A percentile compares a stretch with the other conserved stretches of the same genome.
Conservation (phyloP, 35 echinoderm and acorn worm genomes). For the Apostichopus californicus region DNA sequence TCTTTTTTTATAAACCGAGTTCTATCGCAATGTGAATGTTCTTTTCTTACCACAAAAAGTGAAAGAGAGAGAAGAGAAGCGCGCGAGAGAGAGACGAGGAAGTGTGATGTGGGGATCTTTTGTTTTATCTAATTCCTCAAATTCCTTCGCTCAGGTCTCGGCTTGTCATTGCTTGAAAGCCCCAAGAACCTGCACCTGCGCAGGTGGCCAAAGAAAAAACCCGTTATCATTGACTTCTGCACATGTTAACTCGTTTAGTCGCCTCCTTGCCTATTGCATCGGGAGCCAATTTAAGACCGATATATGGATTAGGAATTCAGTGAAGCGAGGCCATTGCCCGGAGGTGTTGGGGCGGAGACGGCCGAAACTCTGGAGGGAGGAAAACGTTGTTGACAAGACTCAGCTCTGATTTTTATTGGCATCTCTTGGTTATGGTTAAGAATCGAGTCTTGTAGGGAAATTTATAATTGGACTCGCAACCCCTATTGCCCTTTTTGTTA, state of each 20-base stretch:
- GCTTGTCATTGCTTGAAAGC: constrained; percentile 61
- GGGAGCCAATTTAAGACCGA: constrained; percentile 58
- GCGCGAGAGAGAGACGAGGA: not conserved
- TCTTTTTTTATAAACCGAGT: not conserved
- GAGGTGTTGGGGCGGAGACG: constrained; percentile 56
- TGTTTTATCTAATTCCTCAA: constrained; percentile 50
- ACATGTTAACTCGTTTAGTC: constrained; percentile 69
- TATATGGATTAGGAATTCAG: constrained; percentile 68
- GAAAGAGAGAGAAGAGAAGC: not conserved
- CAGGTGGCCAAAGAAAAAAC: constrained; percentile 56
- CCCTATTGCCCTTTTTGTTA: constrained; percentile 36
- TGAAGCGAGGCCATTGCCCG: constrained; percentile 68
- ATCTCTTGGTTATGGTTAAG: constrained; percentile 25
- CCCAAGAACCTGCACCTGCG: constrained; percentile 49
- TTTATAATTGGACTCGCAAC: constrained; percentile 46
- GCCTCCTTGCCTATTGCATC: constrained; percentile 59
- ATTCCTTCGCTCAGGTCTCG: constrained; percentile 46
- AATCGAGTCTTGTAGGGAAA: constrained; percentile 51
- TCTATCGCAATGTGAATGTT: constrained; percentile 49
- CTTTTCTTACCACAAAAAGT: constrained; percentile 14
- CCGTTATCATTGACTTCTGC: constrained; percentile 67
- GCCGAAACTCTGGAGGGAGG: constrained; percentile 34
- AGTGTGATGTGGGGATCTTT: constrained; percentile 45
- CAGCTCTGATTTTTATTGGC: constrained; percentile 43
- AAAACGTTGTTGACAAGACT: constrained; percentile 62